Base-by-base conservation (phyloP, 2,113 vertebrate genomes). In the Cromileptes altivelis region DNA sequence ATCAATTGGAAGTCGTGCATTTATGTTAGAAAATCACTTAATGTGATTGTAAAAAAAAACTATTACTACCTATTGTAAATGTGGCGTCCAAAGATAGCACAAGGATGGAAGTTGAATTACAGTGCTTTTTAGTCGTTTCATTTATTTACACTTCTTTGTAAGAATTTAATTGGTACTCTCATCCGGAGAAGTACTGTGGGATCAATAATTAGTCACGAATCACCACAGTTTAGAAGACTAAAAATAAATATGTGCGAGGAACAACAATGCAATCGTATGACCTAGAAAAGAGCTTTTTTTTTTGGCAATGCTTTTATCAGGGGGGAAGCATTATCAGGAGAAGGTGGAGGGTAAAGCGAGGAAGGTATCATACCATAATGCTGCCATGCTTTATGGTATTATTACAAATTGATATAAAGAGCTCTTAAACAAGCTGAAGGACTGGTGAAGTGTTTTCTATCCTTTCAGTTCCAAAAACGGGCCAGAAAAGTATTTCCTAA, bases 191-290 rank as follows among this genome's bases (percentile, higher is more conserved):
- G 65, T 56, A 56, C 69, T 45, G 21, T 37, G 45, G 63, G 70
- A 84, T 79, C 81, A 76, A 86, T 79, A 80, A 81, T 84, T 86
- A 75, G 76, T 74, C 75, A 80, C 12, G 30, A 80, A 85, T 77
- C 61, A 50, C 30, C 67, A 65, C 33, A 52, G 61, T 79, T 87
- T 81, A 82, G 56, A 64, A 58, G 64, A 57, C 50, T 82, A 80
- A 71, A 76, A 87, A 87, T 82, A 85, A 82, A 72, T 42, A 42
- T 33, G 76, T 52, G 57, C 65, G 30, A 67, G 61, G 23, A 68
- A 71, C 11, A 81, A 75, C 73, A 75, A 70, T 62, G 49, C 63
- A 68, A 79, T 55, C 6, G 11, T 15, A 49, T 69, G 61, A 77
- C 78, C 77, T 68, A 70, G 55, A 82, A 76, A 76, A 53, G 0